Evolutionary conservation across 2,888 invertebrate species (phyloP).

Genomic region (Stramonita haemastoma): DNA sequence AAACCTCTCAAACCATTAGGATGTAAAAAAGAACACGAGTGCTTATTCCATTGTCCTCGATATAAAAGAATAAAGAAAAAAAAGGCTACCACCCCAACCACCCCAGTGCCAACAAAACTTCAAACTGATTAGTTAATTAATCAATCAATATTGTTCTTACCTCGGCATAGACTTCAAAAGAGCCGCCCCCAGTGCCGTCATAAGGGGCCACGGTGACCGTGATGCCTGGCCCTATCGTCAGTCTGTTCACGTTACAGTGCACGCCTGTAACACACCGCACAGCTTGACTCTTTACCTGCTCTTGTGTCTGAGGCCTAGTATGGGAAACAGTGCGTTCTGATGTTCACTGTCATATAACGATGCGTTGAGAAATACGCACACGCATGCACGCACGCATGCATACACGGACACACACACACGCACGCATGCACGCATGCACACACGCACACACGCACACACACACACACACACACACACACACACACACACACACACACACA

Average conservation of each 20-base stretch:
- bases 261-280: constrained; percentile 50
- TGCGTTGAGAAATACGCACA: neutral
- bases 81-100: no score
- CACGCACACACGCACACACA: neutral
- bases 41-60: no score
- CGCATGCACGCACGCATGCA: neutral
- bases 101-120: no score
- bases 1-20: no score
- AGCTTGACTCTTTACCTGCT: neutral
- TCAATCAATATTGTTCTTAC: constrained; percentile 42
- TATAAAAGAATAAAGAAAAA: no score
- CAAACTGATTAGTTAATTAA: no score
- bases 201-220: constrained; percentile 54
- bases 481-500: constrained; percentile 11
- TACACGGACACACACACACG: neutral
- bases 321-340: neutral
- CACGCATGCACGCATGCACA: neutral
- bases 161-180: constrained; percentile 59
- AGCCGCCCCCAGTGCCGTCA: constrained; percentile 54
- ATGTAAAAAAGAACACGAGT: no score
- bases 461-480: neutral
- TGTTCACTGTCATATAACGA: neutral
- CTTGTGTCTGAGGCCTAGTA: neutral
- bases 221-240: constrained; percentile 55
- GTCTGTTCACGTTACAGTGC: constrained; percentile 51